Base-by-base conservation (phyloP, 1,140 invertebrate genomes). In the Dolichoris vasculosae region DNA sequence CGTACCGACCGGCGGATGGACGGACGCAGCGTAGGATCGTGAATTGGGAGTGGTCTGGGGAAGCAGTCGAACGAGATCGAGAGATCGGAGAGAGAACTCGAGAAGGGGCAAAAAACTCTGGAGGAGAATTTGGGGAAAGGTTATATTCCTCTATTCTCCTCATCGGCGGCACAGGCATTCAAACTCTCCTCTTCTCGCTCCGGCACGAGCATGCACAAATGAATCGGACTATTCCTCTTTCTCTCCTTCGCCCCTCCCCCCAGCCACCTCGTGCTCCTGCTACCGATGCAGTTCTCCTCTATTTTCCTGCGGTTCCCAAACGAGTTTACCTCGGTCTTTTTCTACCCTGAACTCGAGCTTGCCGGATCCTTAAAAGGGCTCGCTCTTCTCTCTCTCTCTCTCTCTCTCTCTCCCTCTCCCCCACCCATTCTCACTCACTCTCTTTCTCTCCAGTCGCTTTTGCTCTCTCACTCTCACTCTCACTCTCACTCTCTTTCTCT, bases 281-380 rank as follows among this genome's bases (percentile, higher is more conserved):
- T 38, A 63, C 43, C n/a, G 71, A n/a, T 73, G 43, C 23, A 38
- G 40, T 11, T 83, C 35, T 83, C 67, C 30, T 63, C 78, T 86
- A 86, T 84, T 85, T 78, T 76, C 82, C 23, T 64, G 78, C 59
- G 32, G 32, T 67, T 38, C 46, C n/a, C 17, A 81, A 82, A 85
- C 79, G 51, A 84, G 80, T 75, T 46, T 55, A 71, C 64, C 79
- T 67, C 79, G 82, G 55, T 59, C n/a, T 46, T 71, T 67, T 69
- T 82, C 59, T 15, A 38, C 13, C 23, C 64, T 20, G 32, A 17
- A 64, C 67, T 71, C 69, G 55, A 86, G 84, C 51, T 73, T 75
- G 83, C 80, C 86, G 87, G 80, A 85, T 84, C 88, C 86, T 87
- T 84, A 86, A 86, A 87, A 87, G 75, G 76, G 30, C 40, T 59